phyloP scores from a whole-genome alignment of 1,140 invertebrate species.

The Drosophila nigrodunni region DNA sequence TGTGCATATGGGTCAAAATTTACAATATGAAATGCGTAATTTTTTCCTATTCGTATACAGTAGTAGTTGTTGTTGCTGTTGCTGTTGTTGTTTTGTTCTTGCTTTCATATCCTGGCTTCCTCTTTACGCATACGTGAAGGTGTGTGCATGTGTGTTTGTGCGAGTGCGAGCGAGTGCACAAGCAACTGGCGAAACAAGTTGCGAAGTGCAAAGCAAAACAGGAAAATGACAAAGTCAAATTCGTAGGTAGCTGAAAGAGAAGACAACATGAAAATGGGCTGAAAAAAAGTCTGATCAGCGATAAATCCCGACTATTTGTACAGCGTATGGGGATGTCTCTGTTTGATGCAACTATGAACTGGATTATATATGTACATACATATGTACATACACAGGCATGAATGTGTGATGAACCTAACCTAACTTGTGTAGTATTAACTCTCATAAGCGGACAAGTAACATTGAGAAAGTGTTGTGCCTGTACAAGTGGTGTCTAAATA shows the following conservation, averaged over 20 bases:
- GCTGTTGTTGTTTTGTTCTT: not conserved
- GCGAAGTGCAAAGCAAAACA: constrained; percentile 38
- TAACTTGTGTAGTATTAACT: not conserved
- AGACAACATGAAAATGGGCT: constrained; percentile 15
- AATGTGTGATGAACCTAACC: not conserved
- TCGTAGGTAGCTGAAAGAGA: constrained; percentile 6
- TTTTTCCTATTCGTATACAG: constrained; percentile 4
- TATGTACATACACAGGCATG: too few species aligned
- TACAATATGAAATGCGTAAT: constrained; percentile 49
- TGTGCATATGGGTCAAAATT: constrained; percentile 65
- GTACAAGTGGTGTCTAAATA: too few species aligned
- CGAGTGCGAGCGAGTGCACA: not conserved
- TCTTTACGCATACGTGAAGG: not conserved
- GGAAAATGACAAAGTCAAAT: constrained; percentile 32
- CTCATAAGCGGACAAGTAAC: too few species aligned
- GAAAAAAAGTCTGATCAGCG: constrained; percentile 3
- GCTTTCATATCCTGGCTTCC: constrained; percentile 4
- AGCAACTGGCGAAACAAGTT: constrained; percentile 37
- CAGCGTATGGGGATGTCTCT: not conserved
- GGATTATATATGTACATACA: too few species aligned
- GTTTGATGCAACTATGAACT: not conserved
- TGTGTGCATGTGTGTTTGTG: not conserved
- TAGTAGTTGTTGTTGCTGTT: not conserved
- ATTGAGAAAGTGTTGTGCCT: too few species aligned
- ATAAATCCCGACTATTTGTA: not conserved